These are phyloP conservation scores for Cygnus atratus DNA, from an alignment of 2,113 vertebrate species.

Conservation along the genomic window DNA sequence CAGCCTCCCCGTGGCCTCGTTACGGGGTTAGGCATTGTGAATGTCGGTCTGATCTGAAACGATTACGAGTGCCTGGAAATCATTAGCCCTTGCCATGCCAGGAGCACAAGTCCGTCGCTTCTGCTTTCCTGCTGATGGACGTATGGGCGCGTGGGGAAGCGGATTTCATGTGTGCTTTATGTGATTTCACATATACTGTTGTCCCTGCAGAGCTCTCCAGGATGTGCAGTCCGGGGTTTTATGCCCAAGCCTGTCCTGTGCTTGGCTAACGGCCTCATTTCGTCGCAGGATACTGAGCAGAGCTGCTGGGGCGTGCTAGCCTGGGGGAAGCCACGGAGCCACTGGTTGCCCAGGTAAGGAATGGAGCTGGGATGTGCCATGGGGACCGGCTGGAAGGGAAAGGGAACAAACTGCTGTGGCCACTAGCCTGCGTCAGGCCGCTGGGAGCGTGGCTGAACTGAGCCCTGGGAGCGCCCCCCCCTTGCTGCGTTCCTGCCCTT, in stretches of 20 bases:
- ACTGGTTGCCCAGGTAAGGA: background rate
- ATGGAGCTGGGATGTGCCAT: background rate
- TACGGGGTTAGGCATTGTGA: slow-evolving; percentile 18
- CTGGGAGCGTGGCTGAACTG: background rate
- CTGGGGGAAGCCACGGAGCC: rapidly evolving
- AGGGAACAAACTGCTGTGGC: rapidly evolving
- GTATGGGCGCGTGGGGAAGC: rapidly evolving
- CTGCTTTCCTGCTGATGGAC: background rate
- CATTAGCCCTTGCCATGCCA: rapidly evolving
- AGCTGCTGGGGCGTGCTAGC: rapidly evolving
- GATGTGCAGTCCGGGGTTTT: background rate
- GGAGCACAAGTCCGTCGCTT: rapidly evolving
- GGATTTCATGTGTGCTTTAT: rapidly evolving
- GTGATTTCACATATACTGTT: too few relatives aligned
- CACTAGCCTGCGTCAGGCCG: background rate
- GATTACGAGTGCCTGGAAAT: background rate
- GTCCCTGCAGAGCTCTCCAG: background rate
- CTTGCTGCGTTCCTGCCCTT: background rate
- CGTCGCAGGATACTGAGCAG: rapidly evolving
- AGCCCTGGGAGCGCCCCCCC: background rate
- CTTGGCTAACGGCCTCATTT: background rate
- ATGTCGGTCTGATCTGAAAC: background rate
- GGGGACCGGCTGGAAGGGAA: background rate
- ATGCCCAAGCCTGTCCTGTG: rapidly evolving
- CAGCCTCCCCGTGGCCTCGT: background rate